phyloP scores from a whole-genome alignment of 35 echinoderm and acorn worm species.

The Hemicentrotus pulcherrimus region DNA sequence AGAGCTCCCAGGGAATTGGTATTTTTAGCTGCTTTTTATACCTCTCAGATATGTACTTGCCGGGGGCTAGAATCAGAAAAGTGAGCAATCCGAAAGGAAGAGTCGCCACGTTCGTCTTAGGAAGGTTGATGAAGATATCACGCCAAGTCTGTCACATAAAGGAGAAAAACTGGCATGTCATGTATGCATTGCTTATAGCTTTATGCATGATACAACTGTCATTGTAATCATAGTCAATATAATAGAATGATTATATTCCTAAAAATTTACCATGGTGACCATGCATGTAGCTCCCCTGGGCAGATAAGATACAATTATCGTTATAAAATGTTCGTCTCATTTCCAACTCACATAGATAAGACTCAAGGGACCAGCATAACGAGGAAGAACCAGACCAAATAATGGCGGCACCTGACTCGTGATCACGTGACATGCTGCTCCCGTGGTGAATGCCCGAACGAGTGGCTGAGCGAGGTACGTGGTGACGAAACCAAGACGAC shows the following conservation, averaged over 20 bases:
- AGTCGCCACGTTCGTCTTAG: slow-evolving; percentile 66
- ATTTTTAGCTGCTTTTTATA: slow-evolving; percentile 71
- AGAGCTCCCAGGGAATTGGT: slow-evolving; percentile 76
- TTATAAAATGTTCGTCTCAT: neutral
- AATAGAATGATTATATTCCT: neutral
- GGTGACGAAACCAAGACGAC: slow-evolving; percentile 58
- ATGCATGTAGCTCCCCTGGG: neutral
- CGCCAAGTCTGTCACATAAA: slow-evolving; percentile 62
- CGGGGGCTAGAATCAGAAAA: slow-evolving; percentile 61
- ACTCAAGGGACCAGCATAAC: slow-evolving; percentile 52
- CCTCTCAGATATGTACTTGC: slow-evolving; percentile 60
- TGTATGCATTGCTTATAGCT: no score
- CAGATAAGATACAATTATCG: neutral
- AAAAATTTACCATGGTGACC: neutral
- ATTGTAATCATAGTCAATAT: no score
- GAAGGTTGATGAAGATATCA: slow-evolving; percentile 70
- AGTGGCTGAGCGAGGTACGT: slow-evolving; percentile 64
- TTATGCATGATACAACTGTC: no score
- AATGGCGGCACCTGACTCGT: slow-evolving; percentile 60
- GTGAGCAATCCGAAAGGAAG: slow-evolving; percentile 66
- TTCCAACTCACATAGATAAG: slow-evolving; percentile 58
- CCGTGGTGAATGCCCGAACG: slow-evolving; percentile 64
- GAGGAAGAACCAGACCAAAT: slow-evolving; percentile 32
- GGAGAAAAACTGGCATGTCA: neutral
- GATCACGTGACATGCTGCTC: slow-evolving; percentile 66